Percentiles rank a stretch among this genome's conserved stretches.
Conservation (phyloP, 2,797 vertebrate genomes). For the Neopelma chrysocephalum region DNA sequence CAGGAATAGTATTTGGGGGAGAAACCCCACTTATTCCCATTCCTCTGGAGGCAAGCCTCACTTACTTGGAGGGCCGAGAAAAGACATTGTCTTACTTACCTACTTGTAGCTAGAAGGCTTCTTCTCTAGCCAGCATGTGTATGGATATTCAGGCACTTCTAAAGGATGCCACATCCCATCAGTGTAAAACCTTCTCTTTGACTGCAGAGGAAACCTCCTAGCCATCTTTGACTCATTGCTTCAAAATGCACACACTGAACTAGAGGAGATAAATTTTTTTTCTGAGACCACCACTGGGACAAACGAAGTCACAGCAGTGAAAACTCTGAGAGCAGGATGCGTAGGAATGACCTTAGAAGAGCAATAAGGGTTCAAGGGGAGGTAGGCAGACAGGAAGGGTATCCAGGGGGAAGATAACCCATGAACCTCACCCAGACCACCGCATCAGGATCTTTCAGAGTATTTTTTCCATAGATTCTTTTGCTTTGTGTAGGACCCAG, state of each 20-base stretch:
- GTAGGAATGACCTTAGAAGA: not conserved
- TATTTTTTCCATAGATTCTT: not conserved
- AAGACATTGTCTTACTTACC: not conserved
- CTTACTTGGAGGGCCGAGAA: not conserved
- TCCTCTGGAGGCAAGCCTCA: not conserved
- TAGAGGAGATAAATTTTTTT: not conserved
- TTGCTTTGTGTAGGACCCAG: not conserved
- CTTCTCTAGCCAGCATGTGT: not conserved
- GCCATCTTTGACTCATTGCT: not conserved
- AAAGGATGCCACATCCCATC: not conserved
- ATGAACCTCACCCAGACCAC: not conserved
- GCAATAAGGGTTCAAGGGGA: not conserved
- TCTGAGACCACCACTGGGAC: not conserved
- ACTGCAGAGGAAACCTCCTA: not conserved
- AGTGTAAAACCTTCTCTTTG: not conserved
- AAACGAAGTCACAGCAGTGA: not conserved
- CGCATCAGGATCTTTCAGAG: not conserved
- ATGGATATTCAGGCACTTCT: not conserved
- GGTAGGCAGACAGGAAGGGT: not conserved
- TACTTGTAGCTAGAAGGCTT: not conserved
- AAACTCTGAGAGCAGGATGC: not conserved
- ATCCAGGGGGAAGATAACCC: not conserved
- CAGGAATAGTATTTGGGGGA: too few relatives aligned
- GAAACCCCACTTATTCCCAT: not conserved
- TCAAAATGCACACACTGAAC: not conserved